Base-by-base conservation (phyloP, 2,113 vertebrate genomes). In the Scatophagus argus region DNA sequence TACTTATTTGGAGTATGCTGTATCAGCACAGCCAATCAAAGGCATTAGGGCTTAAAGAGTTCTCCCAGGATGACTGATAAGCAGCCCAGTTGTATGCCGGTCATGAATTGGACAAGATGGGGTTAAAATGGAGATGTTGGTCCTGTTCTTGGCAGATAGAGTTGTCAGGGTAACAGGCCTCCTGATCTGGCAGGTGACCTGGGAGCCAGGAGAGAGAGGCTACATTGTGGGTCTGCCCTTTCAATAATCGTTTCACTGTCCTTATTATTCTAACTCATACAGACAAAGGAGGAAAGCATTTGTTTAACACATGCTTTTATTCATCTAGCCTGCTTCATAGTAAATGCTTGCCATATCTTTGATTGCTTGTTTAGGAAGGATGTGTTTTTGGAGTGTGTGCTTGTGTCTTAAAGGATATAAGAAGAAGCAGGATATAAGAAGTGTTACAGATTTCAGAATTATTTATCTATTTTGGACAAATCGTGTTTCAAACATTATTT, bases 141-240 rank as follows among this genome's bases (percentile, higher is more conserved):
- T 94, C 94, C 92, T 83, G 93, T 92, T 94, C 93, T 95, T 95
- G 94, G 93, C 94, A 96, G 96, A 97, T 96, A 96, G 93, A 94
- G 96, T 97, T 97, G 95, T 95, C 95, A 90, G 94, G 96, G 96
- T 95, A 97, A 97, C 96, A 91, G 95, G 93, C 96, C 95, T 96
- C 95, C 95, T 96, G 96, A 96, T 97, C 96, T 95, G 93, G 94
- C 94, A 95, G 96, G 96, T 97, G 96, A 97, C 96, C 96, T 96
- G 95, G 95, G 95, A 96, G 95, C 95, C 94, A 94, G 94, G 93
- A 92, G 95, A 92, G 95, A 83, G 94, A 94, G 93, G 94, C 83
- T 94, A 94, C 94, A 91, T 92, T 87, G 27, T 60, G 90, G 94
- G 93, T 94, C 94, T 95, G 95, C 94, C 95, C 95, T 96, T 96